These are phyloP conservation scores for Pterocles orientalis DNA, from an alignment of 2,113 vertebrate genomes.

Conservation along the genomic window DNA sequence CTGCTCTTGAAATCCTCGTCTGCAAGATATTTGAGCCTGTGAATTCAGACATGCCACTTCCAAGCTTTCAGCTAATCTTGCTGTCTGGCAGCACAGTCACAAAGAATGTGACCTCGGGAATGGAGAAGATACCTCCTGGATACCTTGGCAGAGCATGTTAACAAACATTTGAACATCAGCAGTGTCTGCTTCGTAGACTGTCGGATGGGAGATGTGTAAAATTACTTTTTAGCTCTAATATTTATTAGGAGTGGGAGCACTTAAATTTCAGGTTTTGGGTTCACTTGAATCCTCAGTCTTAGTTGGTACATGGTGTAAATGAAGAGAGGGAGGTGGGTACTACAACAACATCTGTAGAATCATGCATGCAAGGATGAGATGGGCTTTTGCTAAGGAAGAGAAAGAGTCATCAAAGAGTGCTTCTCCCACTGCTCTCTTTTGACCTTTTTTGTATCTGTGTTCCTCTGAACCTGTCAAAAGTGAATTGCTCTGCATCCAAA, in stretches of 20 bases:
- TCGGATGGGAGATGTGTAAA: neutral
- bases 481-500: neutral
- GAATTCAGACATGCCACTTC: conserved; percentile 43
- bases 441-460: neutral
- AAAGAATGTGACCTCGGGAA: conserved; percentile 49
- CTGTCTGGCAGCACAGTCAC: conserved; percentile 6
- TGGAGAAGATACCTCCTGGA: neutral
- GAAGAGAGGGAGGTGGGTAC: neutral
- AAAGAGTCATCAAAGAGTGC: neutral
- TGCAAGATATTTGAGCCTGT: conserved; percentile 35
- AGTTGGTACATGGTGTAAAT: neutral
- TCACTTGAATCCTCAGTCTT: neutral
- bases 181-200: neutral
- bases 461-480: neutral
- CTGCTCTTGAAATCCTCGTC: conserved; percentile 50
- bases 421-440: neutral
- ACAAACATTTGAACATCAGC: neutral
- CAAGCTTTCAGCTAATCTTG: conserved; percentile 31
- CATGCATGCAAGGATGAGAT: neutral
- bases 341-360: neutral
- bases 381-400: neutral
- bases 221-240: neutral
- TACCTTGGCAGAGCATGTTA: neutral
- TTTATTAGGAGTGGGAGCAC: neutral
- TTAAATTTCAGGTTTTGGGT: neutral